phyloP scores from a whole-genome alignment of 2,113 vertebrate genomes.

The Gambusia affinis region DNA sequence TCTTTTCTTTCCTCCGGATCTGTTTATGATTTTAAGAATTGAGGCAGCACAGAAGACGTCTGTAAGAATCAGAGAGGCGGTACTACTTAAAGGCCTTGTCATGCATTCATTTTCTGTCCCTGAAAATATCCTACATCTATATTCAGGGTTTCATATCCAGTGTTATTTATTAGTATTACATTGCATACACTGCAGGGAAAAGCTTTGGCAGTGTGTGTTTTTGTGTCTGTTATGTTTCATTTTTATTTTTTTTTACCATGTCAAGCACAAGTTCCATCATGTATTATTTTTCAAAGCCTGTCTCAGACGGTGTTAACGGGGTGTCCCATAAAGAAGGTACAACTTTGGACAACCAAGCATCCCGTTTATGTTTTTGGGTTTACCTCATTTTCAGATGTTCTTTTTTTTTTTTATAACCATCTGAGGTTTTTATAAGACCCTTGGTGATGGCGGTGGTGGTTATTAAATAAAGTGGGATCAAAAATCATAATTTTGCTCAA shows the following conservation, averaged over 20 bases:
- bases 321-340: background rate
- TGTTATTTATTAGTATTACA: slow-evolving; percentile 66
- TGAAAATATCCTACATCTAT: slow-evolving; percentile 40
- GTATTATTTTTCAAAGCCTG: background rate
- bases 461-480: slow-evolving; percentile 66
- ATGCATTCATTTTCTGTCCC: slow-evolving; percentile 31
- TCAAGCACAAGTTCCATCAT: background rate
- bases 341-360: slow-evolving; percentile 5
- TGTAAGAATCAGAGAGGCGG: slow-evolving; percentile 17
- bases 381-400: background rate
- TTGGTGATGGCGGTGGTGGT: slow-evolving; percentile 50
- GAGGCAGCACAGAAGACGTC: slow-evolving; percentile 1
- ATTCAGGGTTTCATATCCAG: slow-evolving; percentile 35
- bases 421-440: slow-evolving; percentile 41
- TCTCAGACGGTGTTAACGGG: slow-evolving; percentile 27
- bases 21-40: background rate
- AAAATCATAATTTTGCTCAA: background rate
- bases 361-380: slow-evolving; percentile 4
- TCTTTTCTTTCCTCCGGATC: background rate
- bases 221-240: slow-evolving; percentile 18
- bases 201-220: slow-evolving; percentile 29
- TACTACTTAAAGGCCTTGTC: slow-evolving; percentile 28
- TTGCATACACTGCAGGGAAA: slow-evolving; percentile 41
- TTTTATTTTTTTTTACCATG: background rate
- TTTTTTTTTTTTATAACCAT: background rate